A percentile compares a stretch with the other conserved stretches of the same genome.
These are phyloP conservation scores for Acromyrmex echinatior DNA, from an alignment of 1,140 invertebrate species.

Conservation along the genomic window DNA sequence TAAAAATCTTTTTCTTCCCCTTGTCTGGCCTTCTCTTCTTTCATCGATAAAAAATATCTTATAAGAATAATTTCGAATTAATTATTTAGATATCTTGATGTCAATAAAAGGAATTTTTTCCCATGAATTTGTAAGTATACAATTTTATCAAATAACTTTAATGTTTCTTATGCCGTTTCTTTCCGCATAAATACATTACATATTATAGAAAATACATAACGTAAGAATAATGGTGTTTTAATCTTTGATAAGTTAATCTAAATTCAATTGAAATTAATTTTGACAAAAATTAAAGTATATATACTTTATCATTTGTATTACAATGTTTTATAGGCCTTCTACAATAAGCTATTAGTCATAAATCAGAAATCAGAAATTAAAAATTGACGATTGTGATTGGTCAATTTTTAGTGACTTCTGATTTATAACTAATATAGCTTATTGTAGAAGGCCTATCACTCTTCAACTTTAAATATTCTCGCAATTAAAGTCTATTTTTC, in stretches of 20 bases:
- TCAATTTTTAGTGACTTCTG: no score
- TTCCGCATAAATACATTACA: neutral
- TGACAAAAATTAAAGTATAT: neutral
- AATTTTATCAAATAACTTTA: conserved; percentile 14
- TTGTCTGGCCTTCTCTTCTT: neutral
- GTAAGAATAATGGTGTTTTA: neutral
- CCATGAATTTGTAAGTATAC: neutral
- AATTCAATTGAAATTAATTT: neutral
- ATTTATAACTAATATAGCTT: no score
- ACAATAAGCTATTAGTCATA: no score
- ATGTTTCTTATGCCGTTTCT: neutral
- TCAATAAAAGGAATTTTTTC: conserved; percentile 2
- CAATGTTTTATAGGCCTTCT: no score
- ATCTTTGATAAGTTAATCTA: neutral
- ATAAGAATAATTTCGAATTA: neutral
- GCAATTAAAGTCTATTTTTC: neutral
- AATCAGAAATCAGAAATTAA: no score
- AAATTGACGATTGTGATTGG: no score
- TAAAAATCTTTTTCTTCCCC: neutral
- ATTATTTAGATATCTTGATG: neutral
- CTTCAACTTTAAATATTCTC: neutral
- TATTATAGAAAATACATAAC: neutral
- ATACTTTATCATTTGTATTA: neutral
- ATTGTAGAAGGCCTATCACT: no score
- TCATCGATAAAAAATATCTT: neutral